Conservation (phyloP, 2,113 vertebrate species). For the Hippocampus mohnikei region DNA sequence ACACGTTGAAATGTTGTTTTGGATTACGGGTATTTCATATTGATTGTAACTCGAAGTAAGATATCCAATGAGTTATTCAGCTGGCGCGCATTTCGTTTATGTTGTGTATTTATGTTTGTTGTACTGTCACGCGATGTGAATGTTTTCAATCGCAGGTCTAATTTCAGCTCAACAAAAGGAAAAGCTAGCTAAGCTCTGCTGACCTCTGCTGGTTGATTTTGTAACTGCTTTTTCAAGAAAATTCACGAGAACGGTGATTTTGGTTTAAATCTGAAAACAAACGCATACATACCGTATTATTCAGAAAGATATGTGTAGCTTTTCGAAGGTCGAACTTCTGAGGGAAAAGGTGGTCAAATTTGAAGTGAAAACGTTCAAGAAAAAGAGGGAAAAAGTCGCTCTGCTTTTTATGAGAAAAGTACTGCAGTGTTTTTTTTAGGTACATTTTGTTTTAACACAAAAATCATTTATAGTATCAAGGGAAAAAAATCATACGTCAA, state of each 20-base stretch:
- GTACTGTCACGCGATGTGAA: neutral
- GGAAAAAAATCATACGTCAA: too few relatives aligned
- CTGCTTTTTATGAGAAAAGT: too few relatives aligned
- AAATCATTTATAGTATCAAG: too few relatives aligned
- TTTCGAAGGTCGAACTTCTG: neutral
- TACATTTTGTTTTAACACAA: too few relatives aligned
- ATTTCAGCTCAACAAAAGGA: neutral
- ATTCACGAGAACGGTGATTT: neutral
- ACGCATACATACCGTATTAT: neutral
- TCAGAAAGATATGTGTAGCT: neutral
- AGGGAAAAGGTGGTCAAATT: too few relatives aligned
- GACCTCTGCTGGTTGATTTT: constrained; percentile 57
- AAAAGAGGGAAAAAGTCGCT: too few relatives aligned
- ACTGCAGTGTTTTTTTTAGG: too few relatives aligned
- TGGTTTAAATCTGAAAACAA: too few relatives aligned
- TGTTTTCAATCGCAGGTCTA: neutral
- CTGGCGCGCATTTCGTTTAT: neutral
- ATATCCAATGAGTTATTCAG: neutral
- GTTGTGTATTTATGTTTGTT: neutral
- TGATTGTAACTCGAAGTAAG: neutral
- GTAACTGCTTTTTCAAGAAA: constrained; percentile 20
- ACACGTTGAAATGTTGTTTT: neutral
- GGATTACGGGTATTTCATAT: neutral
- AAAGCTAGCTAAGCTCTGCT: neutral
- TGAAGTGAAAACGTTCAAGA: too few relatives aligned